Conservation (phyloP, 2,888 invertebrate species). For the Ectemnius continuus region DNA sequence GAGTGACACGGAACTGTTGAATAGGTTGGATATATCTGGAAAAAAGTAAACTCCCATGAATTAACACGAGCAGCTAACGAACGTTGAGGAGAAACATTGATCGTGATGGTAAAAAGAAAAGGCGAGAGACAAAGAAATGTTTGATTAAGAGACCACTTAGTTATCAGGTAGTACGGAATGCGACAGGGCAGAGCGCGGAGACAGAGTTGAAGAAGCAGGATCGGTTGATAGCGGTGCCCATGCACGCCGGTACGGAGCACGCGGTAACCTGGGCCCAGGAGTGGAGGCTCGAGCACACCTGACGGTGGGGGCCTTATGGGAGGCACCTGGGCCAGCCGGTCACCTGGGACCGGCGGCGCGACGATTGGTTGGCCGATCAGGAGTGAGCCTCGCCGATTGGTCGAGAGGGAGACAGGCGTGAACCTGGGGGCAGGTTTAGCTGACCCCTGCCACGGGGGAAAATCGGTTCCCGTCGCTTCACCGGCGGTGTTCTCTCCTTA, state of each 20-base stretch:
- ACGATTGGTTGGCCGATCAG: constrained; percentile 59
- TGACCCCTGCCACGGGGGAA: constrained; percentile 48
- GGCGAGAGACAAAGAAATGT: too few relatives aligned
- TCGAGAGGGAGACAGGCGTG: constrained; percentile 46
- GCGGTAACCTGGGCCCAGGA: constrained; percentile 32
- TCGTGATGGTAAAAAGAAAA: too few relatives aligned
- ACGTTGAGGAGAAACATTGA: too few relatives aligned
- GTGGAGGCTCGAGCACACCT: constrained; percentile 38
- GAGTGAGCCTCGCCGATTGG: constrained; percentile 51
- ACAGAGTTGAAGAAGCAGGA: too few relatives aligned
- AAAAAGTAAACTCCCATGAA: too few relatives aligned
- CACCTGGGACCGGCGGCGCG: constrained; percentile 24
- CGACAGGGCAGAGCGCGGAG: too few relatives aligned
- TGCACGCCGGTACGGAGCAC: constrained; percentile 20
- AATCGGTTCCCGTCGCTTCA: constrained; percentile 53
- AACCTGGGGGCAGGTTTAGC: constrained; percentile 51
- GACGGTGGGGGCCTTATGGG: constrained; percentile 55
- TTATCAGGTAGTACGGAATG: too few relatives aligned
- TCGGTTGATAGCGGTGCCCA: too few relatives aligned
- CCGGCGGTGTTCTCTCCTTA: constrained; percentile 39
- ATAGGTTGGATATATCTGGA: too few relatives aligned
- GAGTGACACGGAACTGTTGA: too few relatives aligned
- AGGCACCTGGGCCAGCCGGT: constrained; percentile 38
- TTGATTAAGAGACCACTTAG: too few relatives aligned
- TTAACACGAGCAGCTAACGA: too few relatives aligned